A percentile compares a stretch with the other conserved stretches of the same genome.
Conservation (phyloP, 2,113 vertebrate genomes). For the Epinephelus fuscoguttatus region DNA sequence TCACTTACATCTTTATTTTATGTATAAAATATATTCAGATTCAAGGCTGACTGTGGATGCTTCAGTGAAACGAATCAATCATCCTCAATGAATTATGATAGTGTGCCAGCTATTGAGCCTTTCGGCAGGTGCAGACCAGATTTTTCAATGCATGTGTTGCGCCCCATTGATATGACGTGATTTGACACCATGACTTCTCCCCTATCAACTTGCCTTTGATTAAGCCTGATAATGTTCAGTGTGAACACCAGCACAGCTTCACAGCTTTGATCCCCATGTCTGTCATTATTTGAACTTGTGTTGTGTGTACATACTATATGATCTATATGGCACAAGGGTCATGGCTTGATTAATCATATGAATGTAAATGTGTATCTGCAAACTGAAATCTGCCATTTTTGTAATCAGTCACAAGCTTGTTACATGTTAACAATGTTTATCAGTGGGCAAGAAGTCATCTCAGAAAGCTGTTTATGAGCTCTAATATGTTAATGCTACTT, state of each 20-base stretch:
- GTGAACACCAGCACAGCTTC: background rate
- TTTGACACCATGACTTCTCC: too few species aligned
- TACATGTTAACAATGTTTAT: background rate
- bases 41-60: too few species aligned
- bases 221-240: slow-evolving; percentile 15
- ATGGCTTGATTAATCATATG: background rate
- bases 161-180: too few species aligned
- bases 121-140: too few species aligned
- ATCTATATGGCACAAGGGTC: background rate
- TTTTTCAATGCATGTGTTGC: too few species aligned
- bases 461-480: background rate
- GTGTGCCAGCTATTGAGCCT: too few species aligned
- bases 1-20: too few species aligned
- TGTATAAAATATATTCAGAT: too few species aligned
- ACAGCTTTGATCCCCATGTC: background rate
- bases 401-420: slow-evolving; percentile 1
- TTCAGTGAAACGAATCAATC: too few species aligned
- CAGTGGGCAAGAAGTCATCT: background rate
- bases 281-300: background rate
- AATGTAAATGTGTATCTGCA: slow-evolving; percentile 14
- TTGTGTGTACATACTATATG: background rate
- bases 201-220: too few species aligned
- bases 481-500: background rate
- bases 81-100: too few species aligned
- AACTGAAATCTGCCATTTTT: background rate